phyloP scores from a whole-genome alignment of 2,113 vertebrate genomes.

The Lampris megalopsis region DNA sequence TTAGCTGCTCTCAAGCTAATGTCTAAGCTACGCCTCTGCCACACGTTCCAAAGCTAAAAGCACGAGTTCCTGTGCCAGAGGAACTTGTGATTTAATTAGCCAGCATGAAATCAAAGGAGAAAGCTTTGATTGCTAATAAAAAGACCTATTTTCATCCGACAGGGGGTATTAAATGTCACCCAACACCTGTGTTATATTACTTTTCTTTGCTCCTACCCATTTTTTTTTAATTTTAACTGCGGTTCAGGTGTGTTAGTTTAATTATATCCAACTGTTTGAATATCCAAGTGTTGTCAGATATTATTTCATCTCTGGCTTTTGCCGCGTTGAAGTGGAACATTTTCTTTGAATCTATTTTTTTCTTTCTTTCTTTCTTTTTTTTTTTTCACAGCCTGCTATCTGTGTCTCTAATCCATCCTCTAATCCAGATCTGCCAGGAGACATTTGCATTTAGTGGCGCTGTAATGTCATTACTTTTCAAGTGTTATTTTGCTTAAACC shows the following conservation, averaged over 20 bases:
- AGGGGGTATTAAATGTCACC: background rate
- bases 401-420: slow-evolving; percentile 12
- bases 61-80: too few relatives aligned
- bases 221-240: background rate
- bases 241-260: background rate
- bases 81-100: too few relatives aligned
- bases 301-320: background rate
- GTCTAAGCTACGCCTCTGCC: too few relatives aligned
- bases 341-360: background rate
- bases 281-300: too few relatives aligned
- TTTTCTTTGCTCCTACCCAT: background rate
- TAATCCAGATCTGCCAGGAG: slow-evolving; percentile 24
- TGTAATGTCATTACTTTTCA: slow-evolving; percentile 48
- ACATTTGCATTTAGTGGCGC: slow-evolving; percentile 35
- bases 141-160: background rate
- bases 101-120: too few relatives aligned
- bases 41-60: too few relatives aligned
- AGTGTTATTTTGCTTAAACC: slow-evolving; percentile 29
- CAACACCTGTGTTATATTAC: background rate
- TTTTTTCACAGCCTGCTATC: background rate
- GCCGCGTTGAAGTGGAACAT: background rate
- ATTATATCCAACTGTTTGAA: background rate
- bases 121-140: too few relatives aligned
- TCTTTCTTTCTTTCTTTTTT: background rate
- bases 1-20: too few relatives aligned